Conservation (phyloP, 1,140 invertebrate species). For the Pseudomyrmex gracilis region DNA sequence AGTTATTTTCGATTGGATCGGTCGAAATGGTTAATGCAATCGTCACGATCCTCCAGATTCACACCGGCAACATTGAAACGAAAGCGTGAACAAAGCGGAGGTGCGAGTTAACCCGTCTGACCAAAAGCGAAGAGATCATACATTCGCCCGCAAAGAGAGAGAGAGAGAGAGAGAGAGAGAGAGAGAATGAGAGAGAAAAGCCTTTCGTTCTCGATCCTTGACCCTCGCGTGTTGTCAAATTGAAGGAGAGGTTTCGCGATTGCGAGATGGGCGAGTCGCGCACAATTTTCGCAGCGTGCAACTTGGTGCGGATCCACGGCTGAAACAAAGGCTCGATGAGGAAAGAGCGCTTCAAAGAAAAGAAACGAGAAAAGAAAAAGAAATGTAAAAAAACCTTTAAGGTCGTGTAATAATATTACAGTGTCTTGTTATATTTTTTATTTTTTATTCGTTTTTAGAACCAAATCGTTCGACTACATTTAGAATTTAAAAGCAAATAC, state of each 20-base stretch:
- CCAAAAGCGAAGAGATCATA: constrained; percentile 48
- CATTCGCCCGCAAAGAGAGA: constrained; percentile 33
- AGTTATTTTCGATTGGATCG: constrained; percentile 15
- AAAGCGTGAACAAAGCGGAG: constrained; percentile 54
- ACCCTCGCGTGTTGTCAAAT: constrained; percentile 66
- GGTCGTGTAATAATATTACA: too few relatives aligned
- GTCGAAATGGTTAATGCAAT: constrained; percentile 40
- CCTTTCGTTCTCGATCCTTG: constrained; percentile 67
- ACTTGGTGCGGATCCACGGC: constrained; percentile 14
- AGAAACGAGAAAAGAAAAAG: constrained; percentile 45
- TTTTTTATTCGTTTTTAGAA: not conserved
- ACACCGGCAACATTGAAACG: constrained; percentile 38
- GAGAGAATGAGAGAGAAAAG: not conserved
- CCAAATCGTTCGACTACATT: not conserved
- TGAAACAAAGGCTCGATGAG: constrained; percentile 68
- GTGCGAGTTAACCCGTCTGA: constrained; percentile 38
- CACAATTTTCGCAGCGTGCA: constrained; percentile 37
- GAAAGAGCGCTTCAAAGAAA: constrained; percentile 45
- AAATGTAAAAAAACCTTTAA: constrained; percentile 35
- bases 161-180: not conserved
- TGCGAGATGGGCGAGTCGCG: constrained; percentile 40
- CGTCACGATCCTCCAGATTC: constrained; percentile 48
- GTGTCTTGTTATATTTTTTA: not conserved
- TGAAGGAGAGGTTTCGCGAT: constrained; percentile 37
- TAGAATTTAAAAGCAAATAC: too few relatives aligned